Conservation (phyloP, 1,140 invertebrate genomes). For the Drosophila burlai region DNA sequence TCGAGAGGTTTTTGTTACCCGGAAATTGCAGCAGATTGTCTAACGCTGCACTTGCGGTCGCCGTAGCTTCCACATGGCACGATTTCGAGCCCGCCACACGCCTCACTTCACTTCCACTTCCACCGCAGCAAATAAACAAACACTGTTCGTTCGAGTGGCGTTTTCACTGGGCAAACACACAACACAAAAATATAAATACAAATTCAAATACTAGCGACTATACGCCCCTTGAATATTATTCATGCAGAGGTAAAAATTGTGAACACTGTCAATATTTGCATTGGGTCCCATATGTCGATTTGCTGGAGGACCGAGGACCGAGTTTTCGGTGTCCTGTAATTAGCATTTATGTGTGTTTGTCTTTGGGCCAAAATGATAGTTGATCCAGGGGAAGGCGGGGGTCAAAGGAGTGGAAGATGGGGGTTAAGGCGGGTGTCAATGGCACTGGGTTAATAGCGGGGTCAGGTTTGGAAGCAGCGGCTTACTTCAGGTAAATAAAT, state of each 20-base stretch:
- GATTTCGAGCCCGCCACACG: slow-evolving; percentile 54
- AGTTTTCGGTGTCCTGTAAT: slow-evolving; percentile 63
- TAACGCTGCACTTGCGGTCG: slow-evolving; percentile 74
- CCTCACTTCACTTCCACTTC: slow-evolving; percentile 21
- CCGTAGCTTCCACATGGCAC: slow-evolving; percentile 66
- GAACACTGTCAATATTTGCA: slow-evolving; percentile 76
- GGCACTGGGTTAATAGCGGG: slow-evolving; percentile 52
- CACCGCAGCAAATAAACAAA: slow-evolving; percentile 30
- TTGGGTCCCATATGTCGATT: slow-evolving; percentile 74
- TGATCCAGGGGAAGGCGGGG: neutral
- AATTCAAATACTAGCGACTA: slow-evolving; percentile 45
- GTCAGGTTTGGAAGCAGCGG: neutral
- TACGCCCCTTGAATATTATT: slow-evolving; percentile 58
- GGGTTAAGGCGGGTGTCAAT: slow-evolving; percentile 37
- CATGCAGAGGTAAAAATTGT: slow-evolving; percentile 65
- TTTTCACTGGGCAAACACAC: slow-evolving; percentile 56
- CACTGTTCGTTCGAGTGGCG: slow-evolving; percentile 31
- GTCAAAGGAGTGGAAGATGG: neutral
- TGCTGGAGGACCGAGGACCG: slow-evolving; percentile 14
- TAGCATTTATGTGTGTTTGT: slow-evolving; percentile 79
- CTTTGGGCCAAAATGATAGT: slow-evolving; percentile 39
- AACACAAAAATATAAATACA: slow-evolving; percentile 11
- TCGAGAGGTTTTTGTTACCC: slow-evolving; percentile 39
- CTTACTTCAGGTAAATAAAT: slow-evolving; percentile 6
- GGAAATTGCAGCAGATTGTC: slow-evolving; percentile 81